Base-by-base conservation (phyloP, 1,140 invertebrate genomes). In the Zaprionus capensis region DNA sequence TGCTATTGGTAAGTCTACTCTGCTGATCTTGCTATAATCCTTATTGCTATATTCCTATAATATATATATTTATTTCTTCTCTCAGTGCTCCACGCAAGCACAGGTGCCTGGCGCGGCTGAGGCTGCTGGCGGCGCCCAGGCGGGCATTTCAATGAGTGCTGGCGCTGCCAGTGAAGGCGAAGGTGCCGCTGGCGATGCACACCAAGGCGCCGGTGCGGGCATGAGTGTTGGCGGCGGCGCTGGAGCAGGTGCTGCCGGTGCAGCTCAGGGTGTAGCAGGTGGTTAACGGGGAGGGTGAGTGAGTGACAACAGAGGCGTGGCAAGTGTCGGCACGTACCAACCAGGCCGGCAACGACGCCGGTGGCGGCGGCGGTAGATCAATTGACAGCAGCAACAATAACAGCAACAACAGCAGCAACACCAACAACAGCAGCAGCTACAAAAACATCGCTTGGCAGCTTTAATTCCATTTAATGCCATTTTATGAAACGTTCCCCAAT, bases 391-490 rank as follows among this genome's bases (percentile, higher is more conserved):
- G 15, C 38, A n/a, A 38, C 36, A 69, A 71, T 59, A 34, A 12
- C 7, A 20, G 15, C 38, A 41, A 14, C 1, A 41, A 5, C 4
- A 68, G 62, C 63, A 31, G 7, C 9, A 20, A 5, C 56, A 67
- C n/a, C 31, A 53, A 26, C 36, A 56, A 63, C 59, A 22, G 24
- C 59, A 34, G 4, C 11, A 20, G 15, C 38, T 65, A 28, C 31
- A 53, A 22, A 28, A 56, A 69, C 59, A 22, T 62, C n/a, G 63
- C 66, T 68, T 87, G 83, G 69, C 80, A 87, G 77, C 69, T 71
- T 68, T 65, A 88, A 88, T 83, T 62, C 84, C 78, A 78, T 46
- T 80, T 83, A 83, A 87, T 88, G 55, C 80, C 83, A 17, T 71
- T 80, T 76, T 73, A 87, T 80, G 36, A 87, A 87, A 82, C 53